These are phyloP conservation scores for Amphimallon solstitiale DNA, from an alignment of 2,888 invertebrate genomes.

Conservation along the genomic window DNA sequence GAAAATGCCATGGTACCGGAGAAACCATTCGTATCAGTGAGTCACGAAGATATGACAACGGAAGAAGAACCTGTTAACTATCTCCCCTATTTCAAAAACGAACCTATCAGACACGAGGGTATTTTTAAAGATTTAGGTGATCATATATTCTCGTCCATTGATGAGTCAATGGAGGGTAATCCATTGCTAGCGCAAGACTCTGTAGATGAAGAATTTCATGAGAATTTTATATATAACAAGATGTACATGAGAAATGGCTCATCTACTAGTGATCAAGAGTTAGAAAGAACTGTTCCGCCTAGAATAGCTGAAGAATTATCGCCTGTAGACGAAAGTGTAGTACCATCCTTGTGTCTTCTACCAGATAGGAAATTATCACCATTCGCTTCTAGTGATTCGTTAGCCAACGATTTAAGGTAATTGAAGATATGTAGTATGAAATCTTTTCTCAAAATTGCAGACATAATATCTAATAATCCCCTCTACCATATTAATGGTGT, in stretches of 20 bases:
- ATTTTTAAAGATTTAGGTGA: slow-evolving; percentile 63
- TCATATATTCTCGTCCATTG: slow-evolving; percentile 57
- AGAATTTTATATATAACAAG: slow-evolving; percentile 80
- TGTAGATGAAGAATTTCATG: slow-evolving; percentile 81
- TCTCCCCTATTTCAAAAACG: slow-evolving; percentile 65
- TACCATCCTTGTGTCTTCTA: slow-evolving; percentile 60
- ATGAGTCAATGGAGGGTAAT: slow-evolving; percentile 53
- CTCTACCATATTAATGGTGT: too few relatives aligned
- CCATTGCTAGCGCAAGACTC: slow-evolving; percentile 59
- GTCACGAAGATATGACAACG: slow-evolving; percentile 69
- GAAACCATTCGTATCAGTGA: slow-evolving; percentile 67
- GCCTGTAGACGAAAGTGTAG: slow-evolving; percentile 65
- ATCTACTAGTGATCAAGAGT: slow-evolving; percentile 59
- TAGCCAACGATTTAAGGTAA: slow-evolving; percentile 77
- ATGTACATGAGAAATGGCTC: slow-evolving; percentile 75
- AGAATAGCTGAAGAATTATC: slow-evolving; percentile 55
- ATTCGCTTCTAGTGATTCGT: slow-evolving; percentile 85
- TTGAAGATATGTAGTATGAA: slow-evolving; percentile 5
- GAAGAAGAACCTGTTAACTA: slow-evolving; percentile 53
- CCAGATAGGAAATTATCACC: slow-evolving; percentile 71
- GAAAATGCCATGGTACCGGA: slow-evolving; percentile 63
- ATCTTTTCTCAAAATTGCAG: too few relatives aligned
- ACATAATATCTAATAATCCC: too few relatives aligned
- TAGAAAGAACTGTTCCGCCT: slow-evolving; percentile 40
- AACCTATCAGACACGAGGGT: slow-evolving; percentile 70